These are phyloP conservation scores for Sitophilus oryzae DNA, from an alignment of 1,140 invertebrate species.

Conservation along the genomic window DNA sequence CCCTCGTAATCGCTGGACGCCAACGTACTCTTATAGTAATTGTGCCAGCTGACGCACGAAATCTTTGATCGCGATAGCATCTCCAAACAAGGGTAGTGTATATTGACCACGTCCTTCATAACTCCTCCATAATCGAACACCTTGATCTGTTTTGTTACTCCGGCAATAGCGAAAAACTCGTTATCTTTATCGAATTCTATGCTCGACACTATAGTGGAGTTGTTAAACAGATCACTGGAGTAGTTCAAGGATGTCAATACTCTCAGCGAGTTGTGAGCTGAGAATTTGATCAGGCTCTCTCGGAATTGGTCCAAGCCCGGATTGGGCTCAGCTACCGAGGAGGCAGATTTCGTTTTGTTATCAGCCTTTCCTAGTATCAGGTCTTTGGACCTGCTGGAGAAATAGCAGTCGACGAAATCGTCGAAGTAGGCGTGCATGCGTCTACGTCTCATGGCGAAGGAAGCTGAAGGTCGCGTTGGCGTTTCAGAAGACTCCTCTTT, in stretches of 20 bases:
- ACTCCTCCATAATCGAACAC: conserved; percentile 87
- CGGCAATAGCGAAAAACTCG: conserved; percentile 94
- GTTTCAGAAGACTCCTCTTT: conserved; percentile 28
- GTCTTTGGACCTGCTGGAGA: conserved; percentile 68
- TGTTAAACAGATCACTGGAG: conserved; percentile 76
- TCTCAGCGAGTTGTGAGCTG: conserved; percentile 70
- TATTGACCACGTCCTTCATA: conserved; percentile 73
- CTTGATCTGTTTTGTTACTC: conserved; percentile 93
- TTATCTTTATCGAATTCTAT: conserved; percentile 97
- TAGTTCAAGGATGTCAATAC: conserved; percentile 86
- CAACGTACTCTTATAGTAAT: conserved; percentile 78
- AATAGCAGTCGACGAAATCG: conserved; percentile 85
- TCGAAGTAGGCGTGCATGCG: conserved; percentile 84
- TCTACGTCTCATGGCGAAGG: conserved; percentile 60
- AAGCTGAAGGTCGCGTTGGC: conserved; percentile 14
- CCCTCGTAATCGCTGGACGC: conserved; percentile 96
- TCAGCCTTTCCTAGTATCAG: conserved; percentile 53
- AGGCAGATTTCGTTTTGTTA: conserved; percentile 34
- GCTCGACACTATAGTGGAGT: conserved; percentile 90
- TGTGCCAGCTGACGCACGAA: conserved; percentile 92
- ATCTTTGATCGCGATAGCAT: conserved; percentile 94
- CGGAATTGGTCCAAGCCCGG: conserved; percentile 73
- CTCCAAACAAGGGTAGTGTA: conserved; percentile 89
- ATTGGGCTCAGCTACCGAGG: conserved; percentile 37
- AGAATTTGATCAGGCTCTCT: conserved; percentile 85